Conservation (phyloP, 2,113 vertebrate genomes). For the Acinonyx jubatus region DNA sequence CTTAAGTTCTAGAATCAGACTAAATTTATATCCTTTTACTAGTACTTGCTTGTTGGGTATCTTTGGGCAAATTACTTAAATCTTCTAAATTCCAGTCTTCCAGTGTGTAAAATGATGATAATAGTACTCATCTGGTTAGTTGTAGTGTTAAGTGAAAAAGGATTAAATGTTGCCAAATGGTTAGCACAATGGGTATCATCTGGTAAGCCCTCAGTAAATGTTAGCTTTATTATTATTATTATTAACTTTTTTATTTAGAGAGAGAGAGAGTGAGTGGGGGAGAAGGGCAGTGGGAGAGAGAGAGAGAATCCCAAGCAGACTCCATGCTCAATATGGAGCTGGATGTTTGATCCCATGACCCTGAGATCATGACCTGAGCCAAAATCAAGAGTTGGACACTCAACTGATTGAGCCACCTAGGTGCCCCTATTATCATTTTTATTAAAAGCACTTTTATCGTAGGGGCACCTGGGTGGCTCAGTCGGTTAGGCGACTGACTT, state of each 20-base stretch:
- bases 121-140: background rate
- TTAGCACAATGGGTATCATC: background rate
- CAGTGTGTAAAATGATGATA: background rate
- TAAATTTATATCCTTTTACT: background rate
- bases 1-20: background rate
- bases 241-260: background rate
- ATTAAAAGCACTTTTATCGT: too few species aligned
- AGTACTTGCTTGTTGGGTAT: background rate
- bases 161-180: background rate
- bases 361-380: background rate
- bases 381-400: background rate
- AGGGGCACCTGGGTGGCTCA: too few species aligned
- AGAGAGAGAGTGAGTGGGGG: too few species aligned
- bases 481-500: too few species aligned
- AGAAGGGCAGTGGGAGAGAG: background rate
- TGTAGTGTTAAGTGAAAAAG: background rate
- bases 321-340: background rate
- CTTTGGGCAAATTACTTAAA: background rate
- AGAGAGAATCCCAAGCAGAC: background rate
- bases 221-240: background rate
- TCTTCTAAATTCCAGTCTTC: background rate
- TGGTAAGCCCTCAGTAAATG: background rate
- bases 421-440: background rate
- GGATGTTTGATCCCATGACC: too few species aligned
- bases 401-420: background rate